Evolutionary conservation across 2,797 vertebrate genomes (phyloP), one percentile per base, ranked within the genome.

Genomic region (Poeciliopsis turneri): DNA sequence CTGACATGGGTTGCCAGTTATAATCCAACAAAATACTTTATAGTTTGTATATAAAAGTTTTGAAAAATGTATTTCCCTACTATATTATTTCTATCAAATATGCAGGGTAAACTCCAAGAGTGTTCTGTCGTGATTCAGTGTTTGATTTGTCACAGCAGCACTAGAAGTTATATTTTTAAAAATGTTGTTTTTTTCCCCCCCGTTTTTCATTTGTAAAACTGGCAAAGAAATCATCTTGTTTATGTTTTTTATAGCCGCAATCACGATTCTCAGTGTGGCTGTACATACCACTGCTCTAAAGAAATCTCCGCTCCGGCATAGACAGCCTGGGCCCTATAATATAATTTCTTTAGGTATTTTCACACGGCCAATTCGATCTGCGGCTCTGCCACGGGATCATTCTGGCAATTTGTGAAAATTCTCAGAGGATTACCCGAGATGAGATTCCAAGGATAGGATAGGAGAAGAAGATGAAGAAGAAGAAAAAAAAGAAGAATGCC

Each of bases 311-410:
- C 72, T 66, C 64, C 61, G 33, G 82, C 82, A 83, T 49, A 74
- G 70, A 66, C n/a, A 9, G 76, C 79, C 59, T 82, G 28, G 59
- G 70, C 72, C 72, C 83, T 72, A 74, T 83, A 57, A 89, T 92
- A 78, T 82, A 73, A 92, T 91, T 89, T 84, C 64, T 78, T 84
- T 80, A 71, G 69, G 81, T 51, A 61, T 86, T 80, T 73, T 89
- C 64, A 69, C 78, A 88, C 75, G 77, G 36, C 59, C 87, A 75
- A 91, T 88, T 89, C 72, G 41, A 87, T 92, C 89, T 85, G 30
- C 79, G 57, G 39, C 30, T n/a, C 79, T 81, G 76, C 77, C 46
- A 76, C 74, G 33, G 73, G 72, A 75, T 84, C 74, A 86, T 77
- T 76, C 33, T 74, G 64, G 47, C 53, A 45, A 55, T 79, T 74